Base-by-base conservation (phyloP, 2,888 invertebrate genomes). In the Cosmopolites sordidus region DNA sequence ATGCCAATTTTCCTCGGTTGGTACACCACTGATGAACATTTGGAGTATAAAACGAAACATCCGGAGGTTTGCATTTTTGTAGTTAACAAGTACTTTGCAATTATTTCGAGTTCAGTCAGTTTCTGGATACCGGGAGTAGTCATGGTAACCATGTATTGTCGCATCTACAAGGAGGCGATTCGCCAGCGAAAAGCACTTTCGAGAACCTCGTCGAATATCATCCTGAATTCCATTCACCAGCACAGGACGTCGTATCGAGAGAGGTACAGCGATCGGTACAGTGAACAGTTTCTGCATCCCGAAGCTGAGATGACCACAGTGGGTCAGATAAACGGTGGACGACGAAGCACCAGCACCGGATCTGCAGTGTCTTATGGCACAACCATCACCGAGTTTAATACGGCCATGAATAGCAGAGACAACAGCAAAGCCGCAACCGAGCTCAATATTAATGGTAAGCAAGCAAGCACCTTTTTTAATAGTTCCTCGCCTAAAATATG, bases 71-170 rank as follows among this genome's bases (percentile, higher is more conserved):
- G 92, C 72, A 82, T 80, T 30, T 92, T 92, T 70, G 86, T 89
- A 67, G 92, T 89, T 12, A 93, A 93, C 71, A 84, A 85, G 70
- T 84, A 89, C 29, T 93, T 92, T 69, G 92, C 91, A 6, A 80
- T 93, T 52, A 87, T 93, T 57, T 92, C 92, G 43, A 92, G 92
- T 53, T 89, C 89, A 60, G 87, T 93, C 33, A 92, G 92, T 27
- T 93, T 93, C 73, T 93, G 93, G 92, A 90, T 93, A 72, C 93
- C 93, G 3, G 92, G 92, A 62, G 73, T 92, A 49, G 91, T 93
- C 22, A 93, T 93, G 93, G 84, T 93, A 65, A 87, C 88, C 41
- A 93, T 92, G 87, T 93, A 93, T 75, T 90, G 83, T 75, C 80
- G 86, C 67, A 92, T 92, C 69, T 86, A 84, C 70, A 78, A 89